Evolutionary conservation across 2,797 vertebrate genomes (phyloP), one percentile per base, ranked within the genome.

Genomic region (Pogoniulus pusillus): DNA sequence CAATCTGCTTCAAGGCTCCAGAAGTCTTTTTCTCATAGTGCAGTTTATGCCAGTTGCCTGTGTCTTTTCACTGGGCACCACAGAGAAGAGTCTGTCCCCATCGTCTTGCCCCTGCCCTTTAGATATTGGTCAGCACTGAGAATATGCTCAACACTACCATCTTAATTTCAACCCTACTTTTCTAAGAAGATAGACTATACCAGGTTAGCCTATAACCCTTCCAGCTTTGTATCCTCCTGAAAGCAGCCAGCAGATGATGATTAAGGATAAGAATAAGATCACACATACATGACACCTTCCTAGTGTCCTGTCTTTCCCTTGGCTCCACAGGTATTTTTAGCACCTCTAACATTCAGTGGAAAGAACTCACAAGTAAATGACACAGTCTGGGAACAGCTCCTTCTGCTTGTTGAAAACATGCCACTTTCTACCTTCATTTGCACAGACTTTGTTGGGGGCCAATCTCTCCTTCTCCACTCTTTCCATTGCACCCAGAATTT

Each of bases 281-380:
- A 26, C 27, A 43, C 35, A 3, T 4, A 41, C 4, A 0, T 0
- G 35, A 16, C 16, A 24, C 30, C 32, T 34, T 53, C 54, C n/a
- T 16, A 6, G 3, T 3, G 16, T 58, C 55, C 41, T 15, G 63
- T 29, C n/a, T 54, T 45, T 53, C 22, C 27, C 29, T 53, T 22
- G 32, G 43, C 45, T 80, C 62, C 76, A 54, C 0, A 0, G 37
- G 23, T 24, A 34, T 26, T 85, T 85, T 43, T 41, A 55, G 22
- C 51, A 47, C 9, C 76, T 59, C 13, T 7, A 32, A 34, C 35
- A 22, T 12, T 14, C 41, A n/a, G 35, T 18, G 22, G 18, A 34
- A 47, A 54, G 65, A 81, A 59, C 63, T 37, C 16, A 0, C 12
- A 66, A 58, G 26, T 34, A 22, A 37, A 14, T 1, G 9, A 5